A percentile compares a stretch with the other conserved stretches of the same genome.
These are phyloP conservation scores for Cantharis flavilabris DNA, from an alignment of 2,888 invertebrate genomes.

Conservation along the genomic window DNA sequence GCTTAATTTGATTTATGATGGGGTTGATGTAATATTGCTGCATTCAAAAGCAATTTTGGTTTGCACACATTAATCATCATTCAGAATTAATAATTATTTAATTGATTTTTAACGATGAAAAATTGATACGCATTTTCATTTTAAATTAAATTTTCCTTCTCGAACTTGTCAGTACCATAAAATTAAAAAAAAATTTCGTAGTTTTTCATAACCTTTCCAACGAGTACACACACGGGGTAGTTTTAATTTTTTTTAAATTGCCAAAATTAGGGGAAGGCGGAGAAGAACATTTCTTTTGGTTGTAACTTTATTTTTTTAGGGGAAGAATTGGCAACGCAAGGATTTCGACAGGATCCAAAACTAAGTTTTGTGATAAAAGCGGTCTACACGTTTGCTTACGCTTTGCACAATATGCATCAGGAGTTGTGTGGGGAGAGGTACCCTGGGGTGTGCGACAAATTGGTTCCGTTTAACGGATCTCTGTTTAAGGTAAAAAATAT, in stretches of 20 bases:
- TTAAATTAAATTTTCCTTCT: background rate
- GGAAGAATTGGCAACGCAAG: constrained; percentile 59
- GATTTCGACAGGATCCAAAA: constrained; percentile 75
- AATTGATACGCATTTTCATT: background rate
- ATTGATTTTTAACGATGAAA: background rate
- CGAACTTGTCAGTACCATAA: background rate
- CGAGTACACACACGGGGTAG: background rate
- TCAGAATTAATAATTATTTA: background rate
- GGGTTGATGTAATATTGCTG: background rate
- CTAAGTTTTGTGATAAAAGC: constrained; percentile 80
- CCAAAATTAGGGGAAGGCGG: background rate
- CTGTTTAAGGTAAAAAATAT: constrained; percentile 60
- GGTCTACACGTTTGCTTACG: constrained; percentile 75
- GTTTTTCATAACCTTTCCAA: background rate
- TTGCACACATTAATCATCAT: background rate
- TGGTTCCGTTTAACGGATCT: constrained; percentile 74
- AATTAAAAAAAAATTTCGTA: too few relatives aligned
- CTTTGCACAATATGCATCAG: constrained; percentile 70
- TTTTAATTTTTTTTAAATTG: background rate
- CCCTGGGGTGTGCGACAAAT: constrained; percentile 64
- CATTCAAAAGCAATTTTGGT: background rate
- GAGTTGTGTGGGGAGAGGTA: constrained; percentile 63
- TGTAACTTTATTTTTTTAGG: constrained; percentile 53
- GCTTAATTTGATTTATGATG: background rate
- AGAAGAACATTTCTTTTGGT: too few relatives aligned